These are phyloP conservation scores for Jacana jacana DNA, from an alignment of 2,113 vertebrate species.

Conservation along the genomic window DNA sequence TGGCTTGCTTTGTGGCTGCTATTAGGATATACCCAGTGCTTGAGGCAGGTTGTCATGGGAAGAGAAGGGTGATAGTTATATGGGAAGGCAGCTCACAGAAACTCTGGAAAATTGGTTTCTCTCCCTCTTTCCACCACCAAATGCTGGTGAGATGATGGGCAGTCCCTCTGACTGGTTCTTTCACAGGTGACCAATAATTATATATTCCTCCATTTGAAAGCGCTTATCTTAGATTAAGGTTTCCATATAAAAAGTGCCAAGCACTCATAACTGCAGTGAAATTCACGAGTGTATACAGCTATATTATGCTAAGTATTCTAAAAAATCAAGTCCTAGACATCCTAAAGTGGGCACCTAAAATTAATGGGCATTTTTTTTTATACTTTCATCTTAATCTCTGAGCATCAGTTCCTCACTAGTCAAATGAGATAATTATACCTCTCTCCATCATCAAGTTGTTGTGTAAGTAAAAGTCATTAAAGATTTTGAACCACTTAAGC, in stretches of 20 bases:
- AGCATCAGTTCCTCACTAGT: not conserved
- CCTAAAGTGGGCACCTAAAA: conserved; percentile 29
- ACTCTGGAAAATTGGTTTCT: not conserved
- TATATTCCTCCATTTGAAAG: not conserved
- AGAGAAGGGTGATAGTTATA: not conserved
- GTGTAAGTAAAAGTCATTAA: not conserved
- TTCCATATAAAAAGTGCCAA: not conserved
- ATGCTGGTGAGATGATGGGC: not conserved
- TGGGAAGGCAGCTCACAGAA: not conserved
- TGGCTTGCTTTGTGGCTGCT: not conserved
- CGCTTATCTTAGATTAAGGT: not conserved
- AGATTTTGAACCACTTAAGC: not conserved
- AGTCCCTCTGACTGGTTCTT: not conserved
- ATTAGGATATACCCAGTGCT: not conserved
- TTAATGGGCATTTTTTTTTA: not conserved
- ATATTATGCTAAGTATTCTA: conserved; percentile 6
- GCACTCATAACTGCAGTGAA: not conserved
- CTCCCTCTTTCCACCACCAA: not conserved
- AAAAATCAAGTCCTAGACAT: conserved; percentile 27
- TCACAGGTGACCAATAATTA: not conserved
- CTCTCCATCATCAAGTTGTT: conserved; percentile 6
- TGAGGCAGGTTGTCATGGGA: not conserved
- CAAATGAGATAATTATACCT: conserved; percentile 21
- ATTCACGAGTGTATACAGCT: not conserved
- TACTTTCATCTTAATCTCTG: conserved; percentile 21